Conservation (phyloP, 2,113 vertebrate genomes). For the Istiophorus platypterus region DNA sequence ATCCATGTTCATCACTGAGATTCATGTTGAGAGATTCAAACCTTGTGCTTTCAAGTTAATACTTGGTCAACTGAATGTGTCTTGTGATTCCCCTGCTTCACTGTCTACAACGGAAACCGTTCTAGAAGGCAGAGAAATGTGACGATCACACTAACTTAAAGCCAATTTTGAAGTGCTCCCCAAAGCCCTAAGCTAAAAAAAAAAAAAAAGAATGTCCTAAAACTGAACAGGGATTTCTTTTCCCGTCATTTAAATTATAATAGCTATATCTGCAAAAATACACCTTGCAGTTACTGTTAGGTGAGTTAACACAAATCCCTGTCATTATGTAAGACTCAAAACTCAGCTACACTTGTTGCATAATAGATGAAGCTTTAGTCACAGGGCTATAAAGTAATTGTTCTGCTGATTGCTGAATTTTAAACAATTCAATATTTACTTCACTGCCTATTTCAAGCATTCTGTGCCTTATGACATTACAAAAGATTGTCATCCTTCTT, state of each 20-base stretch:
- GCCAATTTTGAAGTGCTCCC: neutral
- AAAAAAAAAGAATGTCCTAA: neutral
- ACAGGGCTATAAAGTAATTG: constrained; percentile 13
- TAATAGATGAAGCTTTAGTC: constrained; percentile 34
- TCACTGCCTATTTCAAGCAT: neutral
- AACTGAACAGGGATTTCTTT: neutral
- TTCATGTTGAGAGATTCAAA: neutral
- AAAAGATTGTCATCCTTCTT: neutral
- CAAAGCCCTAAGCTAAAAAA: neutral
- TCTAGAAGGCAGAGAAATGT: neutral
- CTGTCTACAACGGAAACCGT: too few relatives aligned
- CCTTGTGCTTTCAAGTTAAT: neutral
- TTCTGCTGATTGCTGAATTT: constrained; percentile 16
- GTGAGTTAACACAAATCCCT: neutral
- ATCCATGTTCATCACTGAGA: neutral
- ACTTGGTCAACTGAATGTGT: neutral
- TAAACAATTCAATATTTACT: constrained; percentile 7
- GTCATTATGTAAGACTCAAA: constrained; percentile 16
- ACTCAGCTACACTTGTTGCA: constrained; percentile 19
- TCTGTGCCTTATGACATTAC: neutral
- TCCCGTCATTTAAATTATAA: neutral
- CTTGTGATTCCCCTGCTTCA: neutral
- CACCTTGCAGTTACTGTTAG: neutral
- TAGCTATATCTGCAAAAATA: constrained; percentile 9
- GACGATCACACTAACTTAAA: neutral